A percentile compares a stretch with the other conserved stretches of the same genome.
Conservation (phyloP, 2,113 vertebrate species). For the Oreochromis niloticus region DNA sequence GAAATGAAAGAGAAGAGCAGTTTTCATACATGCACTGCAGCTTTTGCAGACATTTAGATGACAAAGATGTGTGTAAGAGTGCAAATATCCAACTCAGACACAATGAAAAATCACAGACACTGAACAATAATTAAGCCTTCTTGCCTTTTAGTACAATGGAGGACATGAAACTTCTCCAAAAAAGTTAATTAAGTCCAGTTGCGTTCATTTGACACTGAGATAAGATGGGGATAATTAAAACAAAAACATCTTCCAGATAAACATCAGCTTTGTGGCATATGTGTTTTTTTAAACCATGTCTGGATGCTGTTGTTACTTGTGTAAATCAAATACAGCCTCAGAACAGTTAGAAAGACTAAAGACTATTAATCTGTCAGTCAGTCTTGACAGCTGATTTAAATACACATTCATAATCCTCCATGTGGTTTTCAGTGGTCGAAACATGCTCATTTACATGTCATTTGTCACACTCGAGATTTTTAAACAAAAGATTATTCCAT, state of each 20-base stretch:
- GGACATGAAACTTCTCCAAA: neutral
- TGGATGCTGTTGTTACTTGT: neutral
- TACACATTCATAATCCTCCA: neutral
- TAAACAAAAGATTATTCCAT: neutral
- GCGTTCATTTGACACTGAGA: neutral
- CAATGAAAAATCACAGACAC: no score
- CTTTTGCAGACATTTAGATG: neutral
- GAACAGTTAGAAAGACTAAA: neutral
- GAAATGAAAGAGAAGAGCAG: neutral
- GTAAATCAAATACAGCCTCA: neutral
- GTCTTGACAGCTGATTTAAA: neutral
- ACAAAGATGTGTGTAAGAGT: neutral
- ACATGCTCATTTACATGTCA: neutral
- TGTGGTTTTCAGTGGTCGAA: neutral
- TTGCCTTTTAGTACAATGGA: neutral
- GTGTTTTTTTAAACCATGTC: neutral
- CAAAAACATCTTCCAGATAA: neutral
- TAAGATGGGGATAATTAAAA: neutral
- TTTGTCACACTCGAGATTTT: neutral
- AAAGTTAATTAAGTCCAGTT: neutral
- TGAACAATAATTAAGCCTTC: no score
- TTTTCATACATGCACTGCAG: neutral
- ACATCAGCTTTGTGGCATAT: neutral
- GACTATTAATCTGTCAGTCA: neutral
- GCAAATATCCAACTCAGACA: neutral